A percentile compares a stretch with the other conserved stretches of the same genome.
Evolutionary conservation across 2,113 vertebrate species (phyloP).

Genomic region (Rhynchomys soricoides): DNA sequence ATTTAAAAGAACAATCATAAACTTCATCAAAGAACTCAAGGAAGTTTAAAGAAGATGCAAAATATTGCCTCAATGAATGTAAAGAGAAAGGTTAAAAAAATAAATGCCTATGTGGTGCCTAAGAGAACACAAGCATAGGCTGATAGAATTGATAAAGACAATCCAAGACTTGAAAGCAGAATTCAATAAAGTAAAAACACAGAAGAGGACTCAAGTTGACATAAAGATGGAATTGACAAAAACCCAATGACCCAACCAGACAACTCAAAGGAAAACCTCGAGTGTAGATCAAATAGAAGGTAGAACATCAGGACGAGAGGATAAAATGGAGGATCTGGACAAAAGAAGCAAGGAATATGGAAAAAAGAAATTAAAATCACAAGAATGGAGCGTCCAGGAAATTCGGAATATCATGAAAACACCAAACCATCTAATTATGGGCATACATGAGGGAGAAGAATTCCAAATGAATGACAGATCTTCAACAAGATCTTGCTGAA

Average conservation of each 20-base stretch:
- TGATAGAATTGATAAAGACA: not conserved
- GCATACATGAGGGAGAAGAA: not conserved
- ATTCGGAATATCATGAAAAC: not conserved
- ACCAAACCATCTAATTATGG: not conserved
- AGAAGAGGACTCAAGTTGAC: not conserved
- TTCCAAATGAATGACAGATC: not conserved
- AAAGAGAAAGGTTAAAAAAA: not conserved
- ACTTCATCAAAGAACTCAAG: not conserved
- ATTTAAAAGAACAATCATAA: not conserved
- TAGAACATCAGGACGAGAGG: not conserved
- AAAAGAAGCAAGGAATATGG: not conserved
- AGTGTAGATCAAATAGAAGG: not conserved
- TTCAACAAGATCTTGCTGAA: not conserved
- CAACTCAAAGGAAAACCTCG: not conserved
- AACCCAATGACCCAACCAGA: not conserved
- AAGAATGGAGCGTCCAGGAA: not conserved
- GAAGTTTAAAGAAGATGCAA: not conserved
- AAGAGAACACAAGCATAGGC: not conserved
- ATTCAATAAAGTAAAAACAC: not conserved
- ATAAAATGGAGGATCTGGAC: not conserved
- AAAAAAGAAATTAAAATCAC: not conserved
- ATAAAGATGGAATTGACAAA: not conserved
- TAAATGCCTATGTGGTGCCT: not conserved
- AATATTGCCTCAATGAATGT: not conserved
- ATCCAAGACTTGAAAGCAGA: not conserved